Conservation (phyloP, 2,888 invertebrate genomes). For the Bellardia pandia region DNA sequence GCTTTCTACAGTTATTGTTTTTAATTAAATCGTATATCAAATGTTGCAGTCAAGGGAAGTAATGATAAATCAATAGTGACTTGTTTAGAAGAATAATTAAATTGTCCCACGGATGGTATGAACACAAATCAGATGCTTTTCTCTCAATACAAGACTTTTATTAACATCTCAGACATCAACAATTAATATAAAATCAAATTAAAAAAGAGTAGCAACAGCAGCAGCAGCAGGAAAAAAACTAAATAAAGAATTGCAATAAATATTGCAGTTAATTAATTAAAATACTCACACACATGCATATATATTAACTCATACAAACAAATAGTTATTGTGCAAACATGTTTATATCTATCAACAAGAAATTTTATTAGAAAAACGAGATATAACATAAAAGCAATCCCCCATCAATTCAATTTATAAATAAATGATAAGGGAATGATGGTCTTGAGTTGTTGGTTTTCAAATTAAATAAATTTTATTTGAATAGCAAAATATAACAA, state of each 20-base stretch:
- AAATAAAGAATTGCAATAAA: conserved; percentile 66
- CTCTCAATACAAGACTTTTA: conserved; percentile 38
- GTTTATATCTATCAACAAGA: not conserved
- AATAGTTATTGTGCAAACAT: not conserved
- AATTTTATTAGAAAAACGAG: conserved; percentile 14
- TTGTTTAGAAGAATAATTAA: conserved; percentile 47
- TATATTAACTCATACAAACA: conserved; percentile 6
- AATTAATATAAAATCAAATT: conserved; percentile 6
- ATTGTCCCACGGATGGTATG: conserved; percentile 8
- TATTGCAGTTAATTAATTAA: conserved; percentile 74
- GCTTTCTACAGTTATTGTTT: conserved; percentile 63
- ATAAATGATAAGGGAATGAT: conserved; percentile 18
- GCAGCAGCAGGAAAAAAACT: not conserved
- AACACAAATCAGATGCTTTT: not conserved
- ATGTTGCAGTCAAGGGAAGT: not conserved
- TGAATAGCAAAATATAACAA: conserved; percentile 13
- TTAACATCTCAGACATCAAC: conserved; percentile 60
- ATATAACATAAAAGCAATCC: not conserved
- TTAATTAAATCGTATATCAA: conserved; percentile 69
- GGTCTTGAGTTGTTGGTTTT: not conserved
- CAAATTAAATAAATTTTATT: conserved; percentile 25
- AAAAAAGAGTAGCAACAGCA: not conserved
- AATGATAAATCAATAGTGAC: conserved; percentile 64
- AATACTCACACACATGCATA: conserved; percentile 23
- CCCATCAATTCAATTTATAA: not conserved